These are phyloP conservation scores for Cyphomyrus discorhynchus DNA, from an alignment of 2,113 vertebrate species.

Conservation along the genomic window DNA sequence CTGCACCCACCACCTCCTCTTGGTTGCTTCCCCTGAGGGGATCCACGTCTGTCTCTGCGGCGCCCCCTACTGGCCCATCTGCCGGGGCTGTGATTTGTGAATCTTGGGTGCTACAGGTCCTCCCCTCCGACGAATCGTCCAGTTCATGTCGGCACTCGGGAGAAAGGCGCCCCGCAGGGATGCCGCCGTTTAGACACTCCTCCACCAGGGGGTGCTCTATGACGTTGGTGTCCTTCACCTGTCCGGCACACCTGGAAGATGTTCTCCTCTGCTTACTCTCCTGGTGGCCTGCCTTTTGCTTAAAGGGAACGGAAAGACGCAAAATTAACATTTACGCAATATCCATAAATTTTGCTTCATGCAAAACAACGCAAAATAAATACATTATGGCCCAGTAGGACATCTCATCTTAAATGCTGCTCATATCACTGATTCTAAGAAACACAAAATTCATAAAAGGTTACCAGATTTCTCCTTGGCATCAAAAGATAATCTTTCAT, in stretches of 20 bases:
- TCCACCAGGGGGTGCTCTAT: constrained; percentile 42
- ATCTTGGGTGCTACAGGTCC: neutral
- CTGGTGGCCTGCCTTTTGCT: constrained; percentile 33
- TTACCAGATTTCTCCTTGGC: neutral
- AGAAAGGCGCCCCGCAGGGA: constrained; percentile 12
- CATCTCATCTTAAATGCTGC: neutral
- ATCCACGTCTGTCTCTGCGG: constrained; percentile 20
- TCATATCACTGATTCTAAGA: neutral
- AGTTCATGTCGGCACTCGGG: constrained; percentile 9
- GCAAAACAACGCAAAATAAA: neutral
- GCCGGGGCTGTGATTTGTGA: neutral
- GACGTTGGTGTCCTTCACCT: constrained; percentile 46
- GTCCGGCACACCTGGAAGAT: constrained; percentile 51
- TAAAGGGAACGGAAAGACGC: neutral
- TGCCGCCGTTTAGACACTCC: constrained; percentile 30
- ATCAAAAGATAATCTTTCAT: neutral
- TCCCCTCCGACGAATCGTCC: neutral
- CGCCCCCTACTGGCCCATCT: neutral
- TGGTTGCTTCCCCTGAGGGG: constrained; percentile 19
- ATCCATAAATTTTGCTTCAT: neutral
- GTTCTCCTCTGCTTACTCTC: constrained; percentile 47
- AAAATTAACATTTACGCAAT: neutral
- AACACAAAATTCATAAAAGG: neutral
- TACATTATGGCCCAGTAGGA: neutral
- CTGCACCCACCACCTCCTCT: constrained; percentile 13